A percentile compares a stretch with the other conserved stretches of the same genome.
Evolutionary conservation across 2,113 vertebrate genomes (phyloP).

Genomic region (Motacilla tschutschensis): DNA sequence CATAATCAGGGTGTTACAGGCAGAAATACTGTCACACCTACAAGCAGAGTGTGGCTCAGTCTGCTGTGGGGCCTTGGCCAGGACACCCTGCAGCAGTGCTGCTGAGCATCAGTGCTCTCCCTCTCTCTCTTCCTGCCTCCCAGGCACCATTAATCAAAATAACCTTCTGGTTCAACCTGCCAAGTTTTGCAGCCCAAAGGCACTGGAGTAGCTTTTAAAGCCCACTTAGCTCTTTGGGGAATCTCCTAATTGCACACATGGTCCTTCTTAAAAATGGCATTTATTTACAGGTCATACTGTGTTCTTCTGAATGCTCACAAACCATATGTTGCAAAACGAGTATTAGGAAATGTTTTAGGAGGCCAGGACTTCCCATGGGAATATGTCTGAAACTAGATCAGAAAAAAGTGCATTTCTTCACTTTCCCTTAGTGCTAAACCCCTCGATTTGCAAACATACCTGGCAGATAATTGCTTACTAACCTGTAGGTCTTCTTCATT

Average conservation of each 20-base stretch:
- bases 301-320: background rate
- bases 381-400: background rate
- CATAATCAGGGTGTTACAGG: background rate
- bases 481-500: background rate
- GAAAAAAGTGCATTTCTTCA: background rate
- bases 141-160: background rate
- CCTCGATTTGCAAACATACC: fast-evolving
- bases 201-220: background rate
- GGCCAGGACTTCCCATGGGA: background rate
- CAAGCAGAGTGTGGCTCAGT: background rate
- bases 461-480: background rate
- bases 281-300: background rate
- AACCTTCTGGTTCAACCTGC: background rate
- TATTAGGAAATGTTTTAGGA: background rate
- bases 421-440: background rate
- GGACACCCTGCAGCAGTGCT: background rate
- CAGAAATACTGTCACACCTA: background rate
- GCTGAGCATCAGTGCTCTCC: background rate
- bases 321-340: background rate
- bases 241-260: background rate
- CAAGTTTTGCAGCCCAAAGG: background rate
- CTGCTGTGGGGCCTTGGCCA: background rate
- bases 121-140: background rate
- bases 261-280: slow-evolving; percentile 17
- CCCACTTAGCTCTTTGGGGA: background rate